A percentile compares a stretch with the other conserved stretches of the same genome.
These are phyloP conservation scores for Choristoneura fumiferana DNA, from an alignment of 1,140 invertebrate genomes.

Conservation along the genomic window DNA sequence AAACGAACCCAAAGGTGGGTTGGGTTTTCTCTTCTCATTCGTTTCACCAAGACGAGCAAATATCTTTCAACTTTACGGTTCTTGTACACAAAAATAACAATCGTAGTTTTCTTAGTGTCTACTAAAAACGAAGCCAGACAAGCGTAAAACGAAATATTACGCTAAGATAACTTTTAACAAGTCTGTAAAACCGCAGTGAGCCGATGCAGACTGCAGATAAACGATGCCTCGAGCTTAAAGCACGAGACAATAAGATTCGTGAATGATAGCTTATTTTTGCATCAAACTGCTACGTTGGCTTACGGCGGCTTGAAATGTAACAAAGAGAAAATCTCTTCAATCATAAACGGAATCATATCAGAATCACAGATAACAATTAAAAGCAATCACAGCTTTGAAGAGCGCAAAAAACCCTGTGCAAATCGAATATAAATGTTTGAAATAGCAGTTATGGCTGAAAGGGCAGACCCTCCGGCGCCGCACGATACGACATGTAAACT, in stretches of 20 bases:
- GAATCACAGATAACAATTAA: conserved; percentile 2
- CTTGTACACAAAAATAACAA: too few species aligned
- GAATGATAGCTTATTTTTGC: neutral
- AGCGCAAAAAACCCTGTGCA: conserved; percentile 31
- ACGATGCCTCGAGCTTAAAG: neutral
- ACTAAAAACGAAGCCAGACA: too few species aligned
- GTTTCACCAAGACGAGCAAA: too few species aligned
- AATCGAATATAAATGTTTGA: conserved; percentile 60
- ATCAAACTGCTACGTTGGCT: too few species aligned
- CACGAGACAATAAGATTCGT: neutral
- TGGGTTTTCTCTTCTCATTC: too few species aligned
- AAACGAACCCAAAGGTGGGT: too few species aligned
- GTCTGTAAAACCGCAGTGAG: conserved; percentile 7
- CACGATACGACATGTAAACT: conserved; percentile 66
- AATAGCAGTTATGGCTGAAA: conserved; percentile 46
- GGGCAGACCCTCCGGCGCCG: conserved; percentile 52
- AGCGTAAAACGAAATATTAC: neutral
- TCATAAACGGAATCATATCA: conserved; percentile 24
- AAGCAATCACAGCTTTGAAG: conserved; percentile 26
- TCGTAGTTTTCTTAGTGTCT: too few species aligned
- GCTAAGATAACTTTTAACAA: conserved; percentile 1
- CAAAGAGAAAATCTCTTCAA: conserved; percentile 19
- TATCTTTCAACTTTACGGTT: too few species aligned
- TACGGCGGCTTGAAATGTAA: too few species aligned
- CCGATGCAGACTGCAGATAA: conserved; percentile 10